Evolutionary conservation across 2,113 vertebrate genomes (phyloP).

Genomic region (Entelurus aequoreus): DNA sequence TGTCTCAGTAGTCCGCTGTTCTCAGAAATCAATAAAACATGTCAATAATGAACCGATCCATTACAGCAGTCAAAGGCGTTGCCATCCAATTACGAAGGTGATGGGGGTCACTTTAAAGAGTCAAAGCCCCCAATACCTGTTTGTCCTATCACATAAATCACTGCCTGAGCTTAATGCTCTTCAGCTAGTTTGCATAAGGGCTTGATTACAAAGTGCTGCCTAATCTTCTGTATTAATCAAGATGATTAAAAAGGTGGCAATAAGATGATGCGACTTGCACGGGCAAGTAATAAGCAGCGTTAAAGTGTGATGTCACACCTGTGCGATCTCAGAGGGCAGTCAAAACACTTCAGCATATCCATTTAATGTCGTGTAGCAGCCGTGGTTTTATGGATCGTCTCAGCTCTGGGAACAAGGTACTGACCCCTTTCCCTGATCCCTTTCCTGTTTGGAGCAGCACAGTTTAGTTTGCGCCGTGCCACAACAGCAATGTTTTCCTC

Average conservation of each 20-base stretch:
- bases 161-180: constrained; percentile 35
- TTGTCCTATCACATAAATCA: constrained; percentile 44
- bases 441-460: constrained; percentile 70
- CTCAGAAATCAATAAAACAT: constrained; percentile 54
- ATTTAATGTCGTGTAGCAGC: constrained; percentile 8
- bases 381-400: constrained; percentile 60
- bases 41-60: constrained; percentile 54
- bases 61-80: constrained; percentile 50
- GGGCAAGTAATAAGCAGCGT: constrained; percentile 18
- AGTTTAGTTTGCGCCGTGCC: constrained; percentile 44
- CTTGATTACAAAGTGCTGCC: constrained; percentile 6
- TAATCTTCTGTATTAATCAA: constrained; percentile 8
- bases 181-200: constrained; percentile 13
- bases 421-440: constrained; percentile 64
- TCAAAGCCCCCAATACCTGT: constrained; percentile 35
- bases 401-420: constrained; percentile 61
- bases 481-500: constrained; percentile 63
- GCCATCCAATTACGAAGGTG: constrained; percentile 58
- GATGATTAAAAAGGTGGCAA: not conserved
- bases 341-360: constrained; percentile 31
- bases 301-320: constrained; percentile 19
- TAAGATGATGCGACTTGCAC: not conserved
- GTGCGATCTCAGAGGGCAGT: constrained; percentile 14
- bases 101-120: constrained; percentile 42
- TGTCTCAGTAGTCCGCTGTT: constrained; percentile 22